phyloP scores from a whole-genome alignment of 2,113 vertebrate genomes.

The Apistogramma diplotaenia region DNA sequence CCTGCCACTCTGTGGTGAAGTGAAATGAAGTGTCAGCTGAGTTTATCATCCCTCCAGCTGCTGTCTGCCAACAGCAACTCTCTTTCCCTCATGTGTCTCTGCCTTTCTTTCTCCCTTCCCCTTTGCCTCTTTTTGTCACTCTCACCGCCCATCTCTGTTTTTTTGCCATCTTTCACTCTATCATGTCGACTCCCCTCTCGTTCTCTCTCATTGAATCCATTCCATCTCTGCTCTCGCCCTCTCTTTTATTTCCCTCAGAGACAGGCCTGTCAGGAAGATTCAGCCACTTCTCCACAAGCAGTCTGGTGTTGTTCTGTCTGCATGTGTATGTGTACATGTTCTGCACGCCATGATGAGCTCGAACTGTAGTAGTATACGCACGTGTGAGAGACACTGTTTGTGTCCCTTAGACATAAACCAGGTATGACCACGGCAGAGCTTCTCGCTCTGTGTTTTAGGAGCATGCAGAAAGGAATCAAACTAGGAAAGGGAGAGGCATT shows the following conservation, averaged over 20 bases:
- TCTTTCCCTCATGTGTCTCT: constrained; percentile 49
- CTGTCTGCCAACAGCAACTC: constrained; percentile 65
- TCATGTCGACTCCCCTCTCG: constrained; percentile 34
- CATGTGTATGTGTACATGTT: background rate
- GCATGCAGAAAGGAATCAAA: background rate
- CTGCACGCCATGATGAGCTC: background rate
- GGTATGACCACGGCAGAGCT: background rate
- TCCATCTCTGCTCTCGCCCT: constrained; percentile 36
- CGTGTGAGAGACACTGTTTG: background rate
- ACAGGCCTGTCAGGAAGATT: constrained; percentile 61
- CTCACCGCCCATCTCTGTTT: constrained; percentile 27
- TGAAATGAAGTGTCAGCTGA: constrained; percentile 71
- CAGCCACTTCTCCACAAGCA: constrained; percentile 49
- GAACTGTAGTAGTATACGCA: background rate
- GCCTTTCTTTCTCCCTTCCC: constrained; percentile 39
- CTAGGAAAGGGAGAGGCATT: background rate
- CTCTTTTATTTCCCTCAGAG: constrained; percentile 44
- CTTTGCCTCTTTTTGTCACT: constrained; percentile 56
- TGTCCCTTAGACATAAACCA: constrained; percentile 8
- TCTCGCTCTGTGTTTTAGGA: background rate
- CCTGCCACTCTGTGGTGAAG: constrained; percentile 48
- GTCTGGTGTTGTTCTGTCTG: constrained; percentile 40
- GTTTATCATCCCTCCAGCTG: constrained; percentile 73
- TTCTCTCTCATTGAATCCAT: constrained; percentile 19
- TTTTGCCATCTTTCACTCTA: constrained; percentile 50